phyloP scores from a whole-genome alignment of 1,140 invertebrate species.

The Brachionus rotundiformis region DNA sequence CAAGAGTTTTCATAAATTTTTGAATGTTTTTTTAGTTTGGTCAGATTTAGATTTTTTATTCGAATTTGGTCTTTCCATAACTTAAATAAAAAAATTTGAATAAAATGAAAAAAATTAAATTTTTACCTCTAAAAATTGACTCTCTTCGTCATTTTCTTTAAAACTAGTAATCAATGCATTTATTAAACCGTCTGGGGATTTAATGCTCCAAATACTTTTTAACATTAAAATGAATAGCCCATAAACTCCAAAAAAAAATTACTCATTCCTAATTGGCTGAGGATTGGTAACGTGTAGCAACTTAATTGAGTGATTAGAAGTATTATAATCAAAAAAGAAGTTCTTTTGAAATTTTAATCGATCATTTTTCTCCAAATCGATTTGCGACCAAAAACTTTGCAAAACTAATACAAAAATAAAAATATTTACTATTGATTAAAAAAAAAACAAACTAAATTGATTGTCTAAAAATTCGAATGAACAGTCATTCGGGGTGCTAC shows the following conservation, averaged over 20 bases:
- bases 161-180: slow-evolving; percentile 56
- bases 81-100: background rate
- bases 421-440: too few relatives aligned
- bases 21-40: slow-evolving; percentile 53
- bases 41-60: slow-evolving; percentile 46
- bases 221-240: background rate
- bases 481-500: too few relatives aligned
- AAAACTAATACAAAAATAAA: background rate
- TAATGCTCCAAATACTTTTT: slow-evolving; percentile 57
- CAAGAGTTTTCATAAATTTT: slow-evolving; percentile 53
- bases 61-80: slow-evolving; percentile 46
- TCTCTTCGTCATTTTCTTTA: slow-evolving; percentile 60
- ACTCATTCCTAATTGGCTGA: slow-evolving; percentile 31
- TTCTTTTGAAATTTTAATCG: slow-evolving; percentile 38
- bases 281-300: background rate
- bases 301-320: background rate
- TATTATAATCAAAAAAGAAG: slow-evolving; percentile 30
- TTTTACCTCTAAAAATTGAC: slow-evolving; percentile 61
- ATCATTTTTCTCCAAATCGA: slow-evolving; percentile 38
- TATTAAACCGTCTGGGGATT: slow-evolving; percentile 58
- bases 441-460: background rate
- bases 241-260: background rate
- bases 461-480: too few relatives aligned
- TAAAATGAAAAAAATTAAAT: background rate
- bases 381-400: slow-evolving; percentile 33